A percentile compares a stretch with the other conserved stretches of the same genome.
These are phyloP conservation scores for Nymphalis io DNA, from an alignment of 1,140 invertebrate genomes.

Conservation along the genomic window DNA sequence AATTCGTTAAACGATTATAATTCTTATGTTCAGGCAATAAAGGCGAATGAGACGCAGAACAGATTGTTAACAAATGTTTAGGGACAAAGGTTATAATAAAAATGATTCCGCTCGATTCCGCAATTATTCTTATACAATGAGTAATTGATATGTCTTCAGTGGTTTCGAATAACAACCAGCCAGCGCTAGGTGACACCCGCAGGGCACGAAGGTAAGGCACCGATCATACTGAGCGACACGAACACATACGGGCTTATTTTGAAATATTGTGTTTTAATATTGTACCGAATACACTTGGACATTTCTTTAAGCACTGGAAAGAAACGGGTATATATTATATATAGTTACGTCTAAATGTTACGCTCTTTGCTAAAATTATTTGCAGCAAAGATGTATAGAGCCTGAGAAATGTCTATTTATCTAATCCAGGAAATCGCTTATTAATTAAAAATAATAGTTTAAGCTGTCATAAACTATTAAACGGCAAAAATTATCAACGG, in stretches of 20 bases:
- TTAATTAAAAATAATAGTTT: no score
- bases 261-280: not conserved
- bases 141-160: slow-evolving; percentile 67
- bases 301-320: not conserved
- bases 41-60: slow-evolving; percentile 5
- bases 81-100: slow-evolving; percentile 58
- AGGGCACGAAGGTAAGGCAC: slow-evolving; percentile 5
- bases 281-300: not conserved
- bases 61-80: slow-evolving; percentile 9
- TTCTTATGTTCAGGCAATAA: slow-evolving; percentile 23
- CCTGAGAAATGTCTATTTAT: no score
- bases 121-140: slow-evolving; percentile 61
- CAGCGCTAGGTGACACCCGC: slow-evolving; percentile 32
- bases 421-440: no score
- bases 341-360: no score
- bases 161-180: slow-evolving; percentile 56
- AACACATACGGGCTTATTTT: not conserved
- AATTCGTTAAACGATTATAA: slow-evolving; percentile 18
- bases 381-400: no score
- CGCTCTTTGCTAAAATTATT: no score
- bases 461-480: no score
- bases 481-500: no score
- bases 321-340: no score
- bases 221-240: not conserved
- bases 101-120: slow-evolving; percentile 59